These are phyloP conservation scores for Chloroceryle aenea DNA, from an alignment of 2,113 vertebrate species.

Conservation along the genomic window DNA sequence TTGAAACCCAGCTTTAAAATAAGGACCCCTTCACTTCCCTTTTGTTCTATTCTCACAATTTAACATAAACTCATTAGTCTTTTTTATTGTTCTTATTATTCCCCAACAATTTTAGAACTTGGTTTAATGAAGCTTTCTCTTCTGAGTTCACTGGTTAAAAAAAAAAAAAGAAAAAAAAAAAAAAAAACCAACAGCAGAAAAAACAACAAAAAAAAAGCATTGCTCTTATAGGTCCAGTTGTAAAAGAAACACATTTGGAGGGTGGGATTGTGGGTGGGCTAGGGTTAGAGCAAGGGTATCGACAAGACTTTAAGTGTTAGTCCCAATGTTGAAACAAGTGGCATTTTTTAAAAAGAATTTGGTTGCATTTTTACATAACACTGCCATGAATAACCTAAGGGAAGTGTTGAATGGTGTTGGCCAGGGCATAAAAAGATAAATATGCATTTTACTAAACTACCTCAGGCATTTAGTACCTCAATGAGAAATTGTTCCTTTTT, in stretches of 20 bases:
- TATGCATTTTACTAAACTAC: slow-evolving; percentile 99
- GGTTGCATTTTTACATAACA: slow-evolving; percentile 94
- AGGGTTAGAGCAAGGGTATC: slow-evolving; percentile 82
- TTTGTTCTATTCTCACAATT: slow-evolving; percentile 86
- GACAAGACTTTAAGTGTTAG: slow-evolving; percentile 81
- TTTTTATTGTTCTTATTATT: slow-evolving; percentile 78
- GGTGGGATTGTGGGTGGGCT: slow-evolving; percentile 78
- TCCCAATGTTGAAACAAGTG: slow-evolving; percentile 87
- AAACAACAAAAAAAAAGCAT: slow-evolving; percentile 81
- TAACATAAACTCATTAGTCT: slow-evolving; percentile 82
- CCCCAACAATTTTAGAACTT: slow-evolving; percentile 82
- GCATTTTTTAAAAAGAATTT: slow-evolving; percentile 91
- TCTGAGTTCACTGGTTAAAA: slow-evolving; percentile 83
- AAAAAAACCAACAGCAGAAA: neutral
- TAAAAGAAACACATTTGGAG: slow-evolving; percentile 70
- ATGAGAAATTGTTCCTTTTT: slow-evolving; percentile 89
- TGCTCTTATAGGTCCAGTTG: slow-evolving; percentile 84
- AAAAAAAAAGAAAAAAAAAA: slow-evolving; percentile 68
- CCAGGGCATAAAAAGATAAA: slow-evolving; percentile 93
- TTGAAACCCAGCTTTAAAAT: slow-evolving; percentile 88
- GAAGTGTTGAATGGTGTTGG: slow-evolving; percentile 93
- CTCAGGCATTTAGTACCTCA: slow-evolving; percentile 99
- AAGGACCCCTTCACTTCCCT: slow-evolving; percentile 84
- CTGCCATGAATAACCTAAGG: slow-evolving; percentile 89
- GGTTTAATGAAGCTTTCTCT: slow-evolving; percentile 88